Conservation (phyloP, 2,113 vertebrate species). For the Microtus montanus region DNA sequence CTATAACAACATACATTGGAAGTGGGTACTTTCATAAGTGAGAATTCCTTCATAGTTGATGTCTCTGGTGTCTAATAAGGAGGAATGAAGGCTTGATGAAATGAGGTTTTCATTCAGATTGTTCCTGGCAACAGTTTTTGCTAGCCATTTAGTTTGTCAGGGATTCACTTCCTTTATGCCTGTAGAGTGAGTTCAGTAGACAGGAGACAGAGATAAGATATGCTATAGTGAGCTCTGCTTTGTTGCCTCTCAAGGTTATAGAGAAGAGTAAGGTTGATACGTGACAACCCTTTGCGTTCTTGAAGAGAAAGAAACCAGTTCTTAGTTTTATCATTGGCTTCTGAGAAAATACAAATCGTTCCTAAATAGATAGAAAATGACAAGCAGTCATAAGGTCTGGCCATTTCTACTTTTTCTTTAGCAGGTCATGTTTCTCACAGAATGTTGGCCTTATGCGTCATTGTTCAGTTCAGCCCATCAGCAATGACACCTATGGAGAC, state of each 20-base stretch:
- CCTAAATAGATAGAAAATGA: neutral
- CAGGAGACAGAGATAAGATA: neutral
- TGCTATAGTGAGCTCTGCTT: neutral
- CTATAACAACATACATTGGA: neutral
- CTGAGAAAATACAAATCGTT: slow-evolving; percentile 27
- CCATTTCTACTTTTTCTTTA: neutral
- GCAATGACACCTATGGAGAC: neutral
- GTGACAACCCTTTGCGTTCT: neutral
- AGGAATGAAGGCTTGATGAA: neutral
- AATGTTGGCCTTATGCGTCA: slow-evolving; percentile 5
- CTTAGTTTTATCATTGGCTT: neutral
- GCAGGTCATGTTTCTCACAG: slow-evolving; percentile 21
- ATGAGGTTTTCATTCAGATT: neutral
- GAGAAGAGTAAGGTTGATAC: neutral
- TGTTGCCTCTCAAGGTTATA: neutral
- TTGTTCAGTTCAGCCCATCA: neutral
- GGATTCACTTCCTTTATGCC: neutral
- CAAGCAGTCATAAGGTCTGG: neutral
- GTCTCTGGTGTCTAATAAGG: neutral
- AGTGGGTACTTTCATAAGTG: neutral
- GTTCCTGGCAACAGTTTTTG: neutral
- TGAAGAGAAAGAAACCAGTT: neutral
- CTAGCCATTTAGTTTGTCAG: neutral
- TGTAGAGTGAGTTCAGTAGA: neutral
- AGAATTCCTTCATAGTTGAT: neutral